Conservation (phyloP, 2,113 vertebrate genomes). For the Zingel zingel region DNA sequence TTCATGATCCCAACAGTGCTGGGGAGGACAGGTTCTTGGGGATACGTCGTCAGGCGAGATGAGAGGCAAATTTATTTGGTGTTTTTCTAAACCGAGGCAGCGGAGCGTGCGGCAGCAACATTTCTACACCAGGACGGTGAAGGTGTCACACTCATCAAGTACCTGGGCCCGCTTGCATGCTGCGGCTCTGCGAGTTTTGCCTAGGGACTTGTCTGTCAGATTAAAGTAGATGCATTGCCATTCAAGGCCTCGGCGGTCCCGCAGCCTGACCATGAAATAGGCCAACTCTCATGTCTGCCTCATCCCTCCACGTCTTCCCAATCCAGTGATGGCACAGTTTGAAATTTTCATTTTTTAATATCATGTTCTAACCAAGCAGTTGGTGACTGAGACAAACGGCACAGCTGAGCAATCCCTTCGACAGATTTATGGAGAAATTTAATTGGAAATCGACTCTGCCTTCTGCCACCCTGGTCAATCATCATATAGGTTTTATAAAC, state of each 20-base stretch:
- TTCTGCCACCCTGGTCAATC: slow-evolving; percentile 1
- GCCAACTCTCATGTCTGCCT: slow-evolving; percentile 88
- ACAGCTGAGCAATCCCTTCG: slow-evolving; percentile 49
- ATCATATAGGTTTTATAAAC: slow-evolving; percentile 33
- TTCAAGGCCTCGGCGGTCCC: slow-evolving; percentile 83
- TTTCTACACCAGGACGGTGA: slow-evolving; percentile 81
- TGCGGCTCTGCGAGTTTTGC: slow-evolving; percentile 81
- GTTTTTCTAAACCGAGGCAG: slow-evolving; percentile 83
- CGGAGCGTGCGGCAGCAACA: slow-evolving; percentile 84
- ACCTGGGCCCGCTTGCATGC: slow-evolving; percentile 85
- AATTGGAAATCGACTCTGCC: slow-evolving; percentile 12
- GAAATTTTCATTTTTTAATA: slow-evolving; percentile 55
- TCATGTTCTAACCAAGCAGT: slow-evolving; percentile 70
- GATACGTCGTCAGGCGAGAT: slow-evolving; percentile 81
- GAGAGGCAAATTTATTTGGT: slow-evolving; percentile 86
- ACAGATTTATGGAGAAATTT: slow-evolving; percentile 68
- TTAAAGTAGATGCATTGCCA: slow-evolving; percentile 87
- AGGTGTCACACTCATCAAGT: slow-evolving; percentile 88
- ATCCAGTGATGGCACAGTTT: slow-evolving; percentile 81
- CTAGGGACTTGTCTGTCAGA: slow-evolving; percentile 89
- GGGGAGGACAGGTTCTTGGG: slow-evolving; percentile 83
- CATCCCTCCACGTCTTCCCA: slow-evolving; percentile 78
- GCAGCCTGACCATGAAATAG: slow-evolving; percentile 88
- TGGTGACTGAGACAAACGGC: slow-evolving; percentile 79
- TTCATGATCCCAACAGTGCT: slow-evolving; percentile 84